Evolutionary conservation across 2,113 vertebrate genomes (phyloP).

Genomic region (Ophthalmolycus amberensis): DNA sequence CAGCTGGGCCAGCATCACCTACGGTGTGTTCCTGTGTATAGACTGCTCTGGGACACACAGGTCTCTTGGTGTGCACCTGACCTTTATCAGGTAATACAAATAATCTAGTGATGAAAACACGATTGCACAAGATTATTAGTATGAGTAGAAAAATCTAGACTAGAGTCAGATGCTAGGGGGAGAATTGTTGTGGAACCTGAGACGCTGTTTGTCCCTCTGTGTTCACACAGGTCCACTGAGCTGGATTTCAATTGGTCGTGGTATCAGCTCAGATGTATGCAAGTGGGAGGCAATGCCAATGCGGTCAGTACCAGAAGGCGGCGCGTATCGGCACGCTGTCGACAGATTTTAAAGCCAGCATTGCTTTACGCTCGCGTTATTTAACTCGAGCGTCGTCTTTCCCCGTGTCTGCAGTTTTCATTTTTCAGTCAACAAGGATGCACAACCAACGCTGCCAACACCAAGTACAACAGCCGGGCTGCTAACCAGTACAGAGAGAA

Average conservation of each 20-base stretch:
- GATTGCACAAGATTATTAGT: neutral
- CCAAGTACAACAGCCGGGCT: conserved; percentile 93
- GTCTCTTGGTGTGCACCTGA: conserved; percentile 95
- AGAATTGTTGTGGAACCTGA: neutral
- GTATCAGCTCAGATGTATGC: conserved; percentile 98
- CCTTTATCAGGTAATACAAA: conserved; percentile 89
- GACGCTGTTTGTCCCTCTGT: conserved; percentile 1
- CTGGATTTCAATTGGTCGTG: conserved; percentile 98
- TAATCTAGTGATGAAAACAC: neutral
- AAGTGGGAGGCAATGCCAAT: conserved; percentile 94
- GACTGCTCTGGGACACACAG: conserved; percentile 95
- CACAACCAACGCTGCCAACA: conserved; percentile 86
- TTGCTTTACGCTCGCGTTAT: neutral
- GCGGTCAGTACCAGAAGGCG: conserved; percentile 86
- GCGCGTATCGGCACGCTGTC: neutral
- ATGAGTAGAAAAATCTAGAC: neutral
- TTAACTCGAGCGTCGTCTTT: neutral
- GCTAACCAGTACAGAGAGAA: conserved; percentile 92
- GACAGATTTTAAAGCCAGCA: neutral
- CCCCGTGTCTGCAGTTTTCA: conserved; percentile 77
- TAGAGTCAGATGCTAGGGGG: neutral
- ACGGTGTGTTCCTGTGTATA: conserved; percentile 96
- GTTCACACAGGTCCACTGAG: conserved; percentile 90
- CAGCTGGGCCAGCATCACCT: conserved; percentile 97
- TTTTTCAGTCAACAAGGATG: conserved; percentile 95